phyloP scores from a whole-genome alignment of 2,888 invertebrate species.

The Loripinus fragilis region DNA sequence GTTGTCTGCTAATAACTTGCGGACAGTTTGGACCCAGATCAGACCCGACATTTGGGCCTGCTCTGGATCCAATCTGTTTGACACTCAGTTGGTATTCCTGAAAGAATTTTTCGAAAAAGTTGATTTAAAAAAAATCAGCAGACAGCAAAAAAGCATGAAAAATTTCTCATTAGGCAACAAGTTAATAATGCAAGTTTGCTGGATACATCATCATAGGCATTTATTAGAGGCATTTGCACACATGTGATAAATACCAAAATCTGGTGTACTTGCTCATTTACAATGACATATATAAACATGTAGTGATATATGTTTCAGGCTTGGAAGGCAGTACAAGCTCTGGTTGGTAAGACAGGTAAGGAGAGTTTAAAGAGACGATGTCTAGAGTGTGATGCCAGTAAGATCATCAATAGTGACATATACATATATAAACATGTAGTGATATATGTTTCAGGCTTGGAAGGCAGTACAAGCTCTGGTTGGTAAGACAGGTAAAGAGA shows the following conservation, averaged over 20 bases:
- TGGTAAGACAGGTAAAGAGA: conserved; percentile 82
- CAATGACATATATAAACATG: background rate
- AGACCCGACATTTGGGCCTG: too few relatives aligned
- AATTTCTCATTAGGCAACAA: too few relatives aligned
- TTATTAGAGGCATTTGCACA: background rate
- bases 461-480: conserved; percentile 80
- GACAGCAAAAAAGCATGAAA: too few relatives aligned
- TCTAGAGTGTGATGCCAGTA: conserved; percentile 75
- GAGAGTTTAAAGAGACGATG: conserved; percentile 81
- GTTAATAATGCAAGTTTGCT: too few relatives aligned
- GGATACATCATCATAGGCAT: background rate
- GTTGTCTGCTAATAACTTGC: too few relatives aligned
- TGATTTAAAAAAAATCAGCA: too few relatives aligned
- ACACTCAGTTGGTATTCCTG: too few relatives aligned
- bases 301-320: conserved; percentile 63
- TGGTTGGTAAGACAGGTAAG: conserved; percentile 82
- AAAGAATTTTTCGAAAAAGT: too few relatives aligned
- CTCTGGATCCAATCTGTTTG: too few relatives aligned
- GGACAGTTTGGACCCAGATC: too few relatives aligned
- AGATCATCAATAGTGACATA: conserved; percentile 59
- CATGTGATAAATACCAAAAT: too few relatives aligned
- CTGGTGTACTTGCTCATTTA: too few relatives aligned
- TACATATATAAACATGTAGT: background rate
- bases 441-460: conserved; percentile 76
- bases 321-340: conserved; percentile 81